phyloP scores from a whole-genome alignment of 1,140 invertebrate genomes.

The Halotydeus destructor region DNA sequence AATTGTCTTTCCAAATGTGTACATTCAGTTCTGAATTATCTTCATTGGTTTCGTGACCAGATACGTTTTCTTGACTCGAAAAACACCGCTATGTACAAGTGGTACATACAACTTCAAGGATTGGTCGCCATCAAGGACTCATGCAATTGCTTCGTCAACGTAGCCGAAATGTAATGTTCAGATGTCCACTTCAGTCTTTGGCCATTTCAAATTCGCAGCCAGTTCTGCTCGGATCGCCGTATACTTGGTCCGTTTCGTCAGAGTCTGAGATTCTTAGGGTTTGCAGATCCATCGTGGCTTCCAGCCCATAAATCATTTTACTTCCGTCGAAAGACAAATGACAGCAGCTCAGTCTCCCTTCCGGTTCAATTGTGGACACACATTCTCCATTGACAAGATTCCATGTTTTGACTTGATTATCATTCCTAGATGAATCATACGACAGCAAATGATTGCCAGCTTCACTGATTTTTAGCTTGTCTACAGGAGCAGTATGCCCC shows the following conservation, averaged over 20 bases:
- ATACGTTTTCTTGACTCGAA: too few relatives aligned
- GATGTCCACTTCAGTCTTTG: too few relatives aligned
- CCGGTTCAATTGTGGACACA: conserved; percentile 24
- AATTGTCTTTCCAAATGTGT: too few relatives aligned
- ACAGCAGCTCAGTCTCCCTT: conserved; percentile 45
- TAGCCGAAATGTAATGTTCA: too few relatives aligned
- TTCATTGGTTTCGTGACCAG: too few relatives aligned
- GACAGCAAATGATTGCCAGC: conserved; percentile 44
- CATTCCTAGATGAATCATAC: conserved; percentile 40
- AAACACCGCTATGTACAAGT: too few relatives aligned
- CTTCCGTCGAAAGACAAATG: conserved; percentile 47
- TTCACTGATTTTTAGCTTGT: conserved; percentile 43
- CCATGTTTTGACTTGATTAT: conserved; percentile 52
- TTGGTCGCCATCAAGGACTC: too few relatives aligned
- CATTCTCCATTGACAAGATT: conserved; percentile 43
- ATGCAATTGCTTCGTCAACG: too few relatives aligned
- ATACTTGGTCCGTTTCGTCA: background rate
- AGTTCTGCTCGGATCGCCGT: background rate
- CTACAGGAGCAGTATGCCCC: conserved; percentile 51
- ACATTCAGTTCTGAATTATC: too few relatives aligned
- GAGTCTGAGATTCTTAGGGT: background rate
- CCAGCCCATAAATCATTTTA: conserved; percentile 34
- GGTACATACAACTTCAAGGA: too few relatives aligned
- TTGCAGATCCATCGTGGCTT: background rate
- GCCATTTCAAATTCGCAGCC: background rate